Evolutionary conservation across 92 coral and sea anemone species (phyloP).

Genomic region (Parazoanthus darwini): DNA sequence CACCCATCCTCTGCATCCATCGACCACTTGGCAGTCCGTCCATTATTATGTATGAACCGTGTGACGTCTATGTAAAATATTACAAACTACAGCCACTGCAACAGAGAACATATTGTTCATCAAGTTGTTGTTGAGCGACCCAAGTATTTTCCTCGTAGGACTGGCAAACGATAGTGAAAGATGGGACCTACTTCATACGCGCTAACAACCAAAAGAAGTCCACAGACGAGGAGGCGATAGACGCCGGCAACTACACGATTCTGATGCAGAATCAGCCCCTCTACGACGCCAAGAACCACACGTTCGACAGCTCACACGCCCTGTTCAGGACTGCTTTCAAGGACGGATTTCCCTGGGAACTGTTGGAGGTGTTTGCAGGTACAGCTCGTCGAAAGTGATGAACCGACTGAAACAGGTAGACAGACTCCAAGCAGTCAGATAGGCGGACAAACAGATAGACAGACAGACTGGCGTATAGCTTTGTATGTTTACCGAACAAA

Average conservation of each 20-base stretch:
- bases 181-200: constrained; percentile 50
- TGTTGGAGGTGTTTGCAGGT: constrained; percentile 79
- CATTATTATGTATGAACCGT: too few species aligned
- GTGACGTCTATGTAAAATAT: too few species aligned
- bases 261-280: constrained; percentile 71
- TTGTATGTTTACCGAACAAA: too few species aligned
- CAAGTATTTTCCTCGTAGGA: constrained; percentile 32
- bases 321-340: constrained; percentile 66
- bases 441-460: too few species aligned
- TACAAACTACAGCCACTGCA: too few species aligned
- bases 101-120: too few species aligned
- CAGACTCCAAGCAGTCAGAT: too few species aligned
- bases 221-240: constrained; percentile 39
- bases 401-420: too few species aligned
- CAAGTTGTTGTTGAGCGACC: too few species aligned
- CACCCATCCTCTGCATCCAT: too few species aligned
- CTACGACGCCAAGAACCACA: constrained; percentile 60
- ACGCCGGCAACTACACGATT: constrained; percentile 65
- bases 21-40: too few species aligned
- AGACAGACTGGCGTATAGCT: too few species aligned
- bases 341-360: constrained; percentile 90
- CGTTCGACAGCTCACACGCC: constrained; percentile 66
- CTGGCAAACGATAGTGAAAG: constrained; percentile 68
- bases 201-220: constrained; percentile 60
- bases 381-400: not conserved